A percentile compares a stretch with the other conserved stretches of the same genome.
Evolutionary conservation across 2,888 invertebrate species (phyloP).

Genomic region (Dione vanillae): DNA sequence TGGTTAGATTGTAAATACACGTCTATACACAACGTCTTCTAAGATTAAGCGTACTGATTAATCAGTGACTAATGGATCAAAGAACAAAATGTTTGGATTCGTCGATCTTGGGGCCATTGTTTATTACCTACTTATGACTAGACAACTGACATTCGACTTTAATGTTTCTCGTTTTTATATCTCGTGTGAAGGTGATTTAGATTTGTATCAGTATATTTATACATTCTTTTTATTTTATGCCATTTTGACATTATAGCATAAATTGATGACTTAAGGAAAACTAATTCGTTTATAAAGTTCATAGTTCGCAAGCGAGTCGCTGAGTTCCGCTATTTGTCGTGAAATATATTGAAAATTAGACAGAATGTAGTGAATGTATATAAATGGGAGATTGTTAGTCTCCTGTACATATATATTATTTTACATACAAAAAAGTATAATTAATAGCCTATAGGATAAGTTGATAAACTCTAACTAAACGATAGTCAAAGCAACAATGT

Average conservation of each 20-base stretch:
- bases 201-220: constrained; percentile 11
- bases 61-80: constrained; percentile 51
- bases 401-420: too few relatives aligned
- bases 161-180: constrained; percentile 23
- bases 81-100: constrained; percentile 52
- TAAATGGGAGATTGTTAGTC: too few relatives aligned
- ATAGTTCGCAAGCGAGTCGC: background rate
- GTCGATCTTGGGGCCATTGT: constrained; percentile 46
- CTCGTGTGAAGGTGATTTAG: constrained; percentile 22
- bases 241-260: constrained; percentile 16
- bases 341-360: too few relatives aligned
- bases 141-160: constrained; percentile 7
- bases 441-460: background rate
- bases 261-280: background rate
- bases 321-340: too few relatives aligned
- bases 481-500: too few relatives aligned
- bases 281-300: background rate
- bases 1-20: constrained; percentile 5
- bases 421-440: too few relatives aligned
- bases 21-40: constrained; percentile 22
- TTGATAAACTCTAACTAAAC: too few relatives aligned
- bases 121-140: constrained; percentile 32
- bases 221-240: background rate
- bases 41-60: constrained; percentile 41
- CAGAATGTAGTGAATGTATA: background rate